Conservation (phyloP, 1,140 invertebrate genomes). For the Drosophila tristis region DNA sequence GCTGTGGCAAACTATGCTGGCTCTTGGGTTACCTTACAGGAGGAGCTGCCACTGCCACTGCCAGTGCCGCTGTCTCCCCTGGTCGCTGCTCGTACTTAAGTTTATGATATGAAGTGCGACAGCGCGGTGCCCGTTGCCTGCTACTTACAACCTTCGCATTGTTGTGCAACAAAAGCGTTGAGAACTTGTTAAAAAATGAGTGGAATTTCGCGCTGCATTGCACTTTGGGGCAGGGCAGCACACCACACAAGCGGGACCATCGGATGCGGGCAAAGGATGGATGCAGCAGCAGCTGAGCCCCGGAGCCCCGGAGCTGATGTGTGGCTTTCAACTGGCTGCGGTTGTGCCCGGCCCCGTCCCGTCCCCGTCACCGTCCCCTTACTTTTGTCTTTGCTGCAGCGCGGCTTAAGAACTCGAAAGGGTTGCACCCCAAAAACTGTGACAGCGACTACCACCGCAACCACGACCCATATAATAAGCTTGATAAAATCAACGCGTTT, state of each 20-base stretch:
- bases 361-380: slow-evolving; percentile 14
- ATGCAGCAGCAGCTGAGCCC: slow-evolving; percentile 14
- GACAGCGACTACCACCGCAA: slow-evolving; percentile 8
- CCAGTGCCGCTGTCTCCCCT: neutral
- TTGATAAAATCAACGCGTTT: slow-evolving; percentile 75
- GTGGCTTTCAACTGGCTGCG: slow-evolving; percentile 35
- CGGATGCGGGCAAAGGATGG: slow-evolving; percentile 31
- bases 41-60: slow-evolving; percentile 26
- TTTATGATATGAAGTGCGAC: slow-evolving; percentile 64
- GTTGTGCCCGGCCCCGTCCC: slow-evolving; percentile 4
- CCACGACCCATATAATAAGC: slow-evolving; percentile 75
- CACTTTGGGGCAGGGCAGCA: slow-evolving; percentile 53
- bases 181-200: slow-evolving; percentile 81
- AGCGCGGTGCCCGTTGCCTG: slow-evolving; percentile 8
- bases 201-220: slow-evolving; percentile 80
- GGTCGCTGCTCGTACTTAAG: slow-evolving; percentile 48
- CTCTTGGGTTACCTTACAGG: slow-evolving; percentile 48
- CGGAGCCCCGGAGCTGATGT: slow-evolving; percentile 10
- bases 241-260: slow-evolving; percentile 22
- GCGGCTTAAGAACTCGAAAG: slow-evolving; percentile 42
- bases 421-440: slow-evolving; percentile 35
- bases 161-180: slow-evolving; percentile 76
- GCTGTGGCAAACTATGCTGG: slow-evolving; percentile 70
- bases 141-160: slow-evolving; percentile 63
- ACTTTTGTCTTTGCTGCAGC: slow-evolving; percentile 37